Evolutionary conservation across 2,797 vertebrate genomes (phyloP), one percentile per base, ranked within the genome.

Genomic region (Limnodromus scolopaceus): DNA sequence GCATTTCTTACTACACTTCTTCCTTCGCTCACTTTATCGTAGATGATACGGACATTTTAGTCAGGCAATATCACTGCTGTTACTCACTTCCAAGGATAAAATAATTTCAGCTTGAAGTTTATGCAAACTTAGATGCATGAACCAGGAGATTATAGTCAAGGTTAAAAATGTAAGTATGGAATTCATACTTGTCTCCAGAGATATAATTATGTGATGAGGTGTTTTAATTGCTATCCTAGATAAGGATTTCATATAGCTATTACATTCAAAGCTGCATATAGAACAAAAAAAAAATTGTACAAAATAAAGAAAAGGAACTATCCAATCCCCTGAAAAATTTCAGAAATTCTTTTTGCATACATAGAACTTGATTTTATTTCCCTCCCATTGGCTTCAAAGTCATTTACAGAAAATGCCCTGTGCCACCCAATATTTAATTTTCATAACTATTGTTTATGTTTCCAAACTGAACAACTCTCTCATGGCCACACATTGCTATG

Each of bases 171-270:
- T 46, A 79, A 93, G 63, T 72, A 46, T 84, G 28, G 39, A 86
- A 84, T 90, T 92, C 46, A 60, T 78, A 92, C 84, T 84, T 88
- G 72, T 76, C 87, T 94, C 76, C 30, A 72, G 89, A 95, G 79
- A 79, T 94, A 71, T 66, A 92, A 95, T 94, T 95, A 86, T 2
- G 1, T 81, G 77, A 84, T 72, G 58, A 94, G 66, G 54, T 92
- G 36, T 84, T 92, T 80, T 92, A 93, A 82, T 90, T 95, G 39
- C 58, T 86, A 81, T 66, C 54, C 69, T 88, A 88, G 61, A 69
- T 45, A 92, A 84, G 20, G 39, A 28, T n/a, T 88, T 32, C 51
- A 64, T 46, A 85, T 48, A 91, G 20, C 61, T 87, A 32, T 84
- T 78, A 18, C 3, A 0, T 89, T 93, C 79, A 92, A 90, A 95